Evolutionary conservation across 2,113 vertebrate species (phyloP), one percentile per base, ranked within the genome.

Genomic region (Cygnus atratus): DNA sequence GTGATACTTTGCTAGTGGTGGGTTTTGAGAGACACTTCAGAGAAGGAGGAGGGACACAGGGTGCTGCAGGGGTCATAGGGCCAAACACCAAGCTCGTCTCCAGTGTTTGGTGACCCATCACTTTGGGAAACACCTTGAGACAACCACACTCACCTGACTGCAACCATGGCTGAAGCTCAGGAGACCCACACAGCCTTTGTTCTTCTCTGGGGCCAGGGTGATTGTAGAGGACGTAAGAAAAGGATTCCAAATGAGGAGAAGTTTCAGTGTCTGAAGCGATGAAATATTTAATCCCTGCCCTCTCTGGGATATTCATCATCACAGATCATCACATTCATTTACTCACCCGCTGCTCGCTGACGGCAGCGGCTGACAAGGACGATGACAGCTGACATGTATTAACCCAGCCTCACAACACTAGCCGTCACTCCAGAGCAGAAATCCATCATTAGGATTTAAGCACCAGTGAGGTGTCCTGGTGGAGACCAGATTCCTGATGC

Each of bases 321-420:
- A 93, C 84, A 92, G 88, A 91, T 39, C 39, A 39, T 39, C 39
- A 39, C 39, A 39, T 39, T 39, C 39, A 39, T 88, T 96, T 93
- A 91, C 74, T 96, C 88, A 84, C 88, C 85, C 92, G 86, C 88
- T 6, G 65, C 91, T 93, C 67, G 6, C 80, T 85, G 93, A 31
- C 94, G 92, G 93, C 86, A 52, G 90, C 6, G 0, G 80, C 90
- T 97, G 97, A 94, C 93, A 96, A 43, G 90, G 92, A 70, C 2
- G 4, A n/a, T 96, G 95, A 92, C 95, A 95, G 92, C 93, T 94
- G 93, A 96, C 95, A 94, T 88, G 57, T 88, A 90, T 93, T 94
- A 90, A 84, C 95, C 91, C 88, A 72, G 90, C 83, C 8, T 2
- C 10, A 10, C 78, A n/a, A 22, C 92, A 87, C 80, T 10, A 87